Evolutionary conservation across 2,113 vertebrate species (phyloP).

Genomic region (Probosciger aterrimus): DNA sequence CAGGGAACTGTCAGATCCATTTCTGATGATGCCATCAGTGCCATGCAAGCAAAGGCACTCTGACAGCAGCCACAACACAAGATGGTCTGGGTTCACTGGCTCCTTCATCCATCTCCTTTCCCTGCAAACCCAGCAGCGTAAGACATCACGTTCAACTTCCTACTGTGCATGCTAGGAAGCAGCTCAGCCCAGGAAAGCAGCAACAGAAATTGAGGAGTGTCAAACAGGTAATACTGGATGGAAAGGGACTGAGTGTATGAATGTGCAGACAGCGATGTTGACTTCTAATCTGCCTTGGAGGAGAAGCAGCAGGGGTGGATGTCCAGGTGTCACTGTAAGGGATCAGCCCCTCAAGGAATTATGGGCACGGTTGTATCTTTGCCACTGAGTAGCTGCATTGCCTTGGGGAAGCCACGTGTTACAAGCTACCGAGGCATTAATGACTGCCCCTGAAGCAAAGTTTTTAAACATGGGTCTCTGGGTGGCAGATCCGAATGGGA

Average conservation of each 20-base stretch:
- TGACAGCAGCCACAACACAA: neutral
- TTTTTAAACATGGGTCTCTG: neutral
- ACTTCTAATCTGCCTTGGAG: neutral
- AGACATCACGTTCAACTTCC: neutral
- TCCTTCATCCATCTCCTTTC: neutral
- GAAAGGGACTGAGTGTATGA: neutral
- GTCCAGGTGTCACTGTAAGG: neutral
- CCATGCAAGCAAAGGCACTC: neutral
- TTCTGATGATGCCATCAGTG: neutral
- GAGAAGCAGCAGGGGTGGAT: neutral
- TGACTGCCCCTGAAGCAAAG: neutral
- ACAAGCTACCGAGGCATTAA: neutral
- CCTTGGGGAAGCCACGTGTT: neutral
- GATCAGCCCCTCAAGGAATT: neutral
- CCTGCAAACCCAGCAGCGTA: rapidly evolving
- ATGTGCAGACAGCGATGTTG: neutral
- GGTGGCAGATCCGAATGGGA: neutral
- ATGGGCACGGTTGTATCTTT: neutral
- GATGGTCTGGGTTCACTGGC: neutral
- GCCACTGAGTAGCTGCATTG: neutral
- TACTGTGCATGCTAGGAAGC: rapidly evolving
- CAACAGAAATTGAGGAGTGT: neutral
- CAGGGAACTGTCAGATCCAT: neutral
- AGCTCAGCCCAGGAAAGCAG: neutral
- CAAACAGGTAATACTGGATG: conserved; percentile 5